Evolutionary conservation across 2,888 invertebrate species (phyloP).

Genomic region (Drosophila parthenogenetica): DNA sequence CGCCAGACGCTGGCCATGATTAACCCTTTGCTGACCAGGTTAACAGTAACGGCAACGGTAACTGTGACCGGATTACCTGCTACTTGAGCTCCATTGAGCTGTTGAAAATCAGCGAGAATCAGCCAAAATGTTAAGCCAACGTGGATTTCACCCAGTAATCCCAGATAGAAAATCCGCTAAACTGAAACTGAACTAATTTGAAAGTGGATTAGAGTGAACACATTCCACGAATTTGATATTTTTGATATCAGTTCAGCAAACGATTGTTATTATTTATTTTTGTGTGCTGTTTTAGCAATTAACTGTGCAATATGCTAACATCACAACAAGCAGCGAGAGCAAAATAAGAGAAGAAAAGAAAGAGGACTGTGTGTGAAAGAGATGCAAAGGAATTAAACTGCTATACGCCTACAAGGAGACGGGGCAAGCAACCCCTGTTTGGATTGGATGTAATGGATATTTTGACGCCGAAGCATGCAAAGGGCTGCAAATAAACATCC

Average conservation of each 20-base stretch:
- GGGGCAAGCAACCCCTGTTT: slow-evolving; percentile 75
- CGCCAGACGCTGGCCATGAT: slow-evolving; percentile 37
- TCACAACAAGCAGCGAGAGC: slow-evolving; percentile 44
- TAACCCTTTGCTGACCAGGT: slow-evolving; percentile 64
- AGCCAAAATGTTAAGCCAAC: slow-evolving; percentile 47
- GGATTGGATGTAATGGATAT: slow-evolving; percentile 83
- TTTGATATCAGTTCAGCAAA: slow-evolving; percentile 38
- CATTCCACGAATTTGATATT: slow-evolving; percentile 54
- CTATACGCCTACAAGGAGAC: slow-evolving; percentile 53
- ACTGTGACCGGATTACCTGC: slow-evolving; percentile 70
- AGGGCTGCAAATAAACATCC: slow-evolving; percentile 82
- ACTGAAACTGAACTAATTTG: slow-evolving; percentile 61
- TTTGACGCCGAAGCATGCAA: slow-evolving; percentile 83
- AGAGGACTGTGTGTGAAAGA: neutral
- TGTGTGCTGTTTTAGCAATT: slow-evolving; percentile 49
- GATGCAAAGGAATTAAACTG: slow-evolving; percentile 31
- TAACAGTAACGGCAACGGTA: neutral
- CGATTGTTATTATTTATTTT: slow-evolving; percentile 18
- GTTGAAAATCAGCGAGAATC: slow-evolving; percentile 68
- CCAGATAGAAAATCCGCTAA: slow-evolving; percentile 42
- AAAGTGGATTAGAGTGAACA: slow-evolving; percentile 52
- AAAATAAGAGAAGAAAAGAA: slow-evolving; percentile 11
- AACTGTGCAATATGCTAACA: slow-evolving; percentile 50
- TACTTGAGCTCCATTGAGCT: slow-evolving; percentile 74
- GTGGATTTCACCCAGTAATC: slow-evolving; percentile 60